Conservation (phyloP, 2,797 vertebrate species). For the Catharus ustulatus region DNA sequence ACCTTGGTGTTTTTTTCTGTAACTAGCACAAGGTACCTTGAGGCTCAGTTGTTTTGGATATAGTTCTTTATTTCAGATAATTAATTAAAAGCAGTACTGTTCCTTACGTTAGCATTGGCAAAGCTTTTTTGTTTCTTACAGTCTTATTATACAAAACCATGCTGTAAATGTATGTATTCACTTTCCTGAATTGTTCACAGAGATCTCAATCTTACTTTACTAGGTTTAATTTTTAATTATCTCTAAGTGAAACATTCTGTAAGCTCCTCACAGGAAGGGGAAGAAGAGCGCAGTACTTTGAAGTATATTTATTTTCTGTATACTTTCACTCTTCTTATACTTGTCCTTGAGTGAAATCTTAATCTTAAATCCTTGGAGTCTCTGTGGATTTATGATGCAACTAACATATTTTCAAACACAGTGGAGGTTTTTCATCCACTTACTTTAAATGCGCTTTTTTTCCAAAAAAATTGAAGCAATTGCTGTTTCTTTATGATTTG, state of each 20-base stretch:
- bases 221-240: background rate
- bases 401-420: background rate
- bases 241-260: background rate
- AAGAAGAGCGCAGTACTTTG: background rate
- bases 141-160: background rate
- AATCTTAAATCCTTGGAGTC: background rate
- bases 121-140: background rate
- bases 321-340: background rate
- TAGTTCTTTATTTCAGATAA: background rate
- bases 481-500: background rate
- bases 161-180: background rate
- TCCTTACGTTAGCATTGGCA: background rate
- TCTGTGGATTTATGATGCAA: background rate
- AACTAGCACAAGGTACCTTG: fast-evolving
- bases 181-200: background rate
- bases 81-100: background rate
- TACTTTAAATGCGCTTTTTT: background rate
- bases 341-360: background rate
- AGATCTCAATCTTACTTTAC: background rate
- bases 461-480: background rate
- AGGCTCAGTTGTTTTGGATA: background rate
- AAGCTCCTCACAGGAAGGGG: background rate
- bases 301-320: background rate
- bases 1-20: background rate
- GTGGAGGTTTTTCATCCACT: background rate